A percentile compares a stretch with the other conserved stretches of the same genome.
phyloP scores from a whole-genome alignment of 2,797 vertebrate species.

The Hippoglossus hippoglossus region DNA sequence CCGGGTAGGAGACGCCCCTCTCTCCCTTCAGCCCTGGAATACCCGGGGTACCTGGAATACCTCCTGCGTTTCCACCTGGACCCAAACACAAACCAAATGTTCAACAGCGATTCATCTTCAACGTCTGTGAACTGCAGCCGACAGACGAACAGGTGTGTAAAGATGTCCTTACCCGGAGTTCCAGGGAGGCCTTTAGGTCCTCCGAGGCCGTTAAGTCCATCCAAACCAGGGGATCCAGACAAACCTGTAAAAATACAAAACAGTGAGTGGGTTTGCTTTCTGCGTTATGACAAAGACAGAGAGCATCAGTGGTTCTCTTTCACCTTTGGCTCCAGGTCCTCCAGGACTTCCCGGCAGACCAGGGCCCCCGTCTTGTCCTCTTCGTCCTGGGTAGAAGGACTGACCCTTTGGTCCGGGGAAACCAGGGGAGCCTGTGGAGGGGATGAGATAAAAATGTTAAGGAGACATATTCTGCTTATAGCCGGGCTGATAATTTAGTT shows the following conservation, averaged over 20 bases:
- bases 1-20: conserved; percentile 82
- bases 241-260: conserved; percentile 82
- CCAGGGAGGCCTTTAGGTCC: conserved; percentile 91
- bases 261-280: not conserved
- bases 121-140: not conserved
- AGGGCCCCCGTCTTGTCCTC: conserved; percentile 82
- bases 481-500: too few relatives aligned
- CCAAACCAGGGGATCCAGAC: conserved; percentile 89
- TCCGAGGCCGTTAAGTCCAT: conserved; percentile 92
- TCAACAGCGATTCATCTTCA: not conserved
- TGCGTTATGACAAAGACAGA: not conserved
- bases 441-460: not conserved
- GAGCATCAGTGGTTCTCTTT: not conserved
- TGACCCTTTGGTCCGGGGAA: conserved; percentile 84
- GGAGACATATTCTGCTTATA: too few relatives aligned
- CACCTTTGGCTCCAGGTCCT: conserved; percentile 89
- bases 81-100: not conserved
- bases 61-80: conserved; percentile 83
- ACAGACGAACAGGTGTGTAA: not conserved
- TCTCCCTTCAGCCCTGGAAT: conserved; percentile 89
- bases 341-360: conserved; percentile 83
- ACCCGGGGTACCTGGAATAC: conserved; percentile 86
- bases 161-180: conserved; percentile 86
- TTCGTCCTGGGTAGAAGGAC: conserved; percentile 84
- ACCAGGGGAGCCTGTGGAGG: conserved; percentile 85